A percentile compares a stretch with the other conserved stretches of the same genome.
These are phyloP conservation scores for Uria lomvia DNA, from an alignment of 2,113 vertebrate species.

Conservation along the genomic window DNA sequence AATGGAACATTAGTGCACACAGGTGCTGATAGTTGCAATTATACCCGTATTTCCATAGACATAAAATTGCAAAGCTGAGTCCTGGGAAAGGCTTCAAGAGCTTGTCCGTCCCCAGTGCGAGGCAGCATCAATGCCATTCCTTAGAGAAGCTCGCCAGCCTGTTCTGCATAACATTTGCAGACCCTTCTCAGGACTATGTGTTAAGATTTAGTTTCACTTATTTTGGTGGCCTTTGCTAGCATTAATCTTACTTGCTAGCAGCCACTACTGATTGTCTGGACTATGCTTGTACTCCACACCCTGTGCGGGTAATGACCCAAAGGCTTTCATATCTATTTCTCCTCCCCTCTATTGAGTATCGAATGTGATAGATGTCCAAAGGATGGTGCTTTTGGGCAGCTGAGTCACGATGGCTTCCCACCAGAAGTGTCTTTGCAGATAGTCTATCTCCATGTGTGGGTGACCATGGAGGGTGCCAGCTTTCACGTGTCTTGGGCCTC, in stretches of 20 bases:
- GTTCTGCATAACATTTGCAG: neutral
- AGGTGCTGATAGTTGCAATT: neutral
- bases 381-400: neutral
- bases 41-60: rapidly evolving
- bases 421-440: neutral
- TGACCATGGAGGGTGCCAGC: neutral
- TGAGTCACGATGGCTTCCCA: neutral
- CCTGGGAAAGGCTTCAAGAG: neutral
- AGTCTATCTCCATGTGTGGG: rapidly evolving
- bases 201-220: neutral
- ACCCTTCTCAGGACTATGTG: neutral
- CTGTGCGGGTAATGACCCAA: neutral
- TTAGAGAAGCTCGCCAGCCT: rapidly evolving
- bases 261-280: neutral
- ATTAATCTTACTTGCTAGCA: neutral
- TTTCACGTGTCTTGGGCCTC: neutral
- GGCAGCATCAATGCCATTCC: rapidly evolving
- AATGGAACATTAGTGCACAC: too few relatives aligned
- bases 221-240: neutral
- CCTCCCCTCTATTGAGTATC: rapidly evolving
- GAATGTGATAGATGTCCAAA: neutral
- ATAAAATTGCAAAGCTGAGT: neutral
- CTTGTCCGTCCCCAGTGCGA: neutral
- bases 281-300: neutral
- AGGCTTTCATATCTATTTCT: neutral